phyloP scores from a whole-genome alignment of 2,797 vertebrate species.

The Hydrolagus colliei region DNA sequence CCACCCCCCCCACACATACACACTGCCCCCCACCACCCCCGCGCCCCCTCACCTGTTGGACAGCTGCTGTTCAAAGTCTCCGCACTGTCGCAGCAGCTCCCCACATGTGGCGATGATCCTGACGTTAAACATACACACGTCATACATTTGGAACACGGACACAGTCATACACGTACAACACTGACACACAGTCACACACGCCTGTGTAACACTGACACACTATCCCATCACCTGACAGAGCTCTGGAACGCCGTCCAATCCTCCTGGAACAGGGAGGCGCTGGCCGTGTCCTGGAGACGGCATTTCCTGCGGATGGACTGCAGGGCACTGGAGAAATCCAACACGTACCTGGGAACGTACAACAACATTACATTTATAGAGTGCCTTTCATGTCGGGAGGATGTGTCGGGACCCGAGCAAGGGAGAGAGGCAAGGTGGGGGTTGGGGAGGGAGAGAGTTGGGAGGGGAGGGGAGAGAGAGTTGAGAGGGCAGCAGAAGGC shows the following conservation, averaged over 20 bases:
- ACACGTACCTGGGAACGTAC: constrained; percentile 66
- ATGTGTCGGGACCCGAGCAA: too few species aligned
- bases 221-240: constrained; percentile 69
- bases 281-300: constrained; percentile 70
- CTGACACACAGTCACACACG: too few species aligned
- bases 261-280: constrained; percentile 76
- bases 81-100: constrained; percentile 84
- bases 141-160: too few species aligned
- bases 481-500: too few species aligned
- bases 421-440: too few species aligned
- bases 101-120: constrained; percentile 91
- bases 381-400: too few species aligned
- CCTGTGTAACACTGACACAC: not conserved
- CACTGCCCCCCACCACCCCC: too few species aligned
- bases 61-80: constrained; percentile 90
- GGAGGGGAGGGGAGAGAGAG: not conserved
- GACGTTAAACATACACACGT: constrained; percentile 34
- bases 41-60: constrained; percentile 72
- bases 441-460: too few species aligned
- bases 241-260: constrained; percentile 95
- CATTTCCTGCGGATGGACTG: constrained; percentile 91
- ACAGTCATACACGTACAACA: not conserved
- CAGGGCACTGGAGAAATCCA: constrained; percentile 81
- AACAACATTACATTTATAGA: not conserved
- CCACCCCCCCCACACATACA: too few species aligned